Conservation (phyloP, 2,888 invertebrate species). For the Adineta ricciae region DNA sequence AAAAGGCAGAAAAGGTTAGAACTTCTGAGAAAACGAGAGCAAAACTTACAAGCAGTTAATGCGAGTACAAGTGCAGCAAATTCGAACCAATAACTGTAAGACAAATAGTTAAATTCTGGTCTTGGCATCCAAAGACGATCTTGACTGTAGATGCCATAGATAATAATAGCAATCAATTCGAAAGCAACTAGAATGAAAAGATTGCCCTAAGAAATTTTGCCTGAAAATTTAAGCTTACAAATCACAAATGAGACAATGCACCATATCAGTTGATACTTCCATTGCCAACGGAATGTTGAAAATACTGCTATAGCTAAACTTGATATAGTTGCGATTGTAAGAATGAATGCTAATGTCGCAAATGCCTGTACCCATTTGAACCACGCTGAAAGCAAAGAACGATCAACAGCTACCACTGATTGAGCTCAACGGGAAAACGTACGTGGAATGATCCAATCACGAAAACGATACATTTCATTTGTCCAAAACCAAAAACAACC, state of each 20-base stretch:
- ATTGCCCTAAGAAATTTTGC: too few species aligned
- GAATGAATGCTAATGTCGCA: slow-evolving; percentile 71
- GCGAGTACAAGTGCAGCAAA: slow-evolving; percentile 5
- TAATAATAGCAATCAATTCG: slow-evolving; percentile 10
- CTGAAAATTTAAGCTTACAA: background rate
- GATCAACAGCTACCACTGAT: too few species aligned
- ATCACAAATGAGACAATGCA: background rate
- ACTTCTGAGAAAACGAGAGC: background rate
- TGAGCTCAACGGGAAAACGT: too few species aligned
- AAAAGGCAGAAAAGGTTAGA: background rate
- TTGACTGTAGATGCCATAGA: slow-evolving; percentile 29
- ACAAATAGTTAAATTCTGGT: slow-evolving; percentile 32
- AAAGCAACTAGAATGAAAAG: background rate
- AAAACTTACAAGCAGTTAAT: slow-evolving; percentile 22
- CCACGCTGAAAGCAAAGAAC: slow-evolving; percentile 60
- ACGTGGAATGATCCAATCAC: slow-evolving; percentile 72
- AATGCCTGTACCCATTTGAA: slow-evolving; percentile 85
- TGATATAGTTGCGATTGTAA: slow-evolving; percentile 41
- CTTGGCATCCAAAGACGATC: slow-evolving; percentile 33
- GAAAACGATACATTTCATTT: slow-evolving; percentile 68
- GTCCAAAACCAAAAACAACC: slow-evolving; percentile 92
- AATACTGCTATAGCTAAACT: slow-evolving; percentile 25
- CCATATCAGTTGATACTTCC: background rate
- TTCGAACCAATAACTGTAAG: slow-evolving; percentile 31
- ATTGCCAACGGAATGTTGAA: slow-evolving; percentile 16